Base-by-base conservation (phyloP, 2,888 invertebrate species). In the Mesorhabditis belari region DNA sequence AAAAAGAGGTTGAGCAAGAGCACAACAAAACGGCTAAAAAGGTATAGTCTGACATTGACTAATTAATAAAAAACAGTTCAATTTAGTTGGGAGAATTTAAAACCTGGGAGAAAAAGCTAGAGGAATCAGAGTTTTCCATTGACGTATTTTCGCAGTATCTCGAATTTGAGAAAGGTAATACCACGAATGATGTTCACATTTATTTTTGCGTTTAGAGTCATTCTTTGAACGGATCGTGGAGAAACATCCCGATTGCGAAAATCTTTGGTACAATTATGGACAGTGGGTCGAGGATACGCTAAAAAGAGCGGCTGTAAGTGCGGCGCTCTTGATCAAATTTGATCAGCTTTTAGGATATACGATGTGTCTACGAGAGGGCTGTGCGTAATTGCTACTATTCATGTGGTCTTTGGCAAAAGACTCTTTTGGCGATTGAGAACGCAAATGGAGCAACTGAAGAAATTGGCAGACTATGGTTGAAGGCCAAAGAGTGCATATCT, bases 311-410 rank as follows among this genome's bases (percentile, higher is more conserved):
- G 51, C 58, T n/a, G 62, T 66, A 53, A 28, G 63, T 44, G 4
- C 6, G 17, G 4, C 24, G 9, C 17, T n/a, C 26, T 9, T 17
- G n/a, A 52, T 19, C 26, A 21, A 23, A 12, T 26, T 6, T 17
- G 6, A 19, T 52, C n/a, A n/a, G n/a, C n/a, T 57, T n/a, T 21
- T 59, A 69, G 67, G 75, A 86, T 17, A 75, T 84, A 24, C 73
- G 85, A 28, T 80, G 82, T 64, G 85, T 88, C 9, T 87, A 88
- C 75, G 85, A 86, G 69, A 84, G 89, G 70, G 88, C 90, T 35
- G 82, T 88, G 3, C 85, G 91, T 49, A 90, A 93, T 81, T 88
- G 89, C 75, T 88, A 91, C 0, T 88, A 90, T 86, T 86, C 85
- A 58, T 86, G 87, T 50, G 85, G 85, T 17, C 84, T 91, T 67